Base-by-base conservation (phyloP, 2,797 vertebrate species). In the Varecia variegata region DNA sequence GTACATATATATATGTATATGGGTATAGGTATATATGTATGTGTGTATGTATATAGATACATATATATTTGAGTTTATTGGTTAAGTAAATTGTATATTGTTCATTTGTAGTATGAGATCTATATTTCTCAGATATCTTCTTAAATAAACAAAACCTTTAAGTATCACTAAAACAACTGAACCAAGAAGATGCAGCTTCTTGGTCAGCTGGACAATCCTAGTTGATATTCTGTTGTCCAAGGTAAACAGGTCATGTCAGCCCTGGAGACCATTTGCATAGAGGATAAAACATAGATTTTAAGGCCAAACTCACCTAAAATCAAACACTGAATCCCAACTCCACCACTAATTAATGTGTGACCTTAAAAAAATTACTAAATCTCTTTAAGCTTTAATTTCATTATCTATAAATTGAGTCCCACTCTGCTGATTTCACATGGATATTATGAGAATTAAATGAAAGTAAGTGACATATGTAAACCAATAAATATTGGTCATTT, bases 381-480 rank as follows among this genome's bases (percentile, higher is more conserved):
- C 12, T 45, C 62, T 80, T 89, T 38, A 88, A 88, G 30, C 4
- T 15, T 80, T 2, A 62, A 8, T 88, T 81, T 92, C 74, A 40
- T 79, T 52, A 56, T 50, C 27, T 93, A 5, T 76, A 67, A 91
- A 65, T n/a, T 86, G 77, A 82, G 1, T 20, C 2, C 15, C 9
- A 43, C 2, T 9, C n/a, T 74, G 45, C 3, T 54, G 30, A 74
- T 65, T 80, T 60, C 17, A 56, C 15, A 56, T 4, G 12, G 3
- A 58, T 85, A 65, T 40, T 90, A 12, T 81, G 23, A 94, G 1
- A 25, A 87, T 50, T 45, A 60, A 74, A 62, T 91, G 2, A 76
- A 76, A 71, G 71, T 60, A 84, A 71, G 25, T 74, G 40, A 93
- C 38, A 40, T 7, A 45, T 58, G 7, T 65, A 90, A 92, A 82